Percentiles rank a stretch among this genome's conserved stretches.
phyloP scores from a whole-genome alignment of 2,113 vertebrate species.

The Anguilla japonica region DNA sequence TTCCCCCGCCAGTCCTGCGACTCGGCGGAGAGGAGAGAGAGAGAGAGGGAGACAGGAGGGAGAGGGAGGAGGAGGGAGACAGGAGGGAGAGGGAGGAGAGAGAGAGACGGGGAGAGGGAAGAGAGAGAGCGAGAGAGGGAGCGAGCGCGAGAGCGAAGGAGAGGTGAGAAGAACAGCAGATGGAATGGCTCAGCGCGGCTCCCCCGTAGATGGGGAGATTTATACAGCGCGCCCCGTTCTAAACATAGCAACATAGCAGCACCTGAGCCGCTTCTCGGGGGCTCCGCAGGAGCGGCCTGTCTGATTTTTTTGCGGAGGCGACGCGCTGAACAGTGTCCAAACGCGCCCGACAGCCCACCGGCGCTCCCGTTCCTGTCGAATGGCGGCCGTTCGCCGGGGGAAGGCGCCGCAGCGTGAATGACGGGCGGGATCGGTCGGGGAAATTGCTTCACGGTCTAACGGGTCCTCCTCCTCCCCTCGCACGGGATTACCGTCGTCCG shows the following conservation, averaged over 20 bases:
- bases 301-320: neutral
- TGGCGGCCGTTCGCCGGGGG: neutral
- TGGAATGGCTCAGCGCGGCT: constrained; percentile 54
- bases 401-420: neutral
- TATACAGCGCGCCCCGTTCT: neutral
- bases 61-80: constrained; percentile 41
- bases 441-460: neutral
- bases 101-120: neutral
- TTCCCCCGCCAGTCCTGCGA: constrained; percentile 50
- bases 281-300: neutral
- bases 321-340: neutral
- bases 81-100: constrained; percentile 55
- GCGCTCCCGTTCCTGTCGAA: neutral
- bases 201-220: constrained; percentile 14
- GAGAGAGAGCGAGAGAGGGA: constrained; percentile 39
- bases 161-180: constrained; percentile 71
- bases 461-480: neutral
- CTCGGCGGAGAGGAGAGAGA: constrained; percentile 6
- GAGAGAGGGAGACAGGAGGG: constrained; percentile 7
- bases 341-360: too few species aligned
- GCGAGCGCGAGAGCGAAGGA: constrained; percentile 40
- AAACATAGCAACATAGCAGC: neutral
- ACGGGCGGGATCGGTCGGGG: neutral
- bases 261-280: neutral
- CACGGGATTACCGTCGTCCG: constrained; percentile 5